A percentile compares a stretch with the other conserved stretches of the same genome.
phyloP scores from a whole-genome alignment of 2,888 invertebrate genomes.

The Eupithecia abbreviata region DNA sequence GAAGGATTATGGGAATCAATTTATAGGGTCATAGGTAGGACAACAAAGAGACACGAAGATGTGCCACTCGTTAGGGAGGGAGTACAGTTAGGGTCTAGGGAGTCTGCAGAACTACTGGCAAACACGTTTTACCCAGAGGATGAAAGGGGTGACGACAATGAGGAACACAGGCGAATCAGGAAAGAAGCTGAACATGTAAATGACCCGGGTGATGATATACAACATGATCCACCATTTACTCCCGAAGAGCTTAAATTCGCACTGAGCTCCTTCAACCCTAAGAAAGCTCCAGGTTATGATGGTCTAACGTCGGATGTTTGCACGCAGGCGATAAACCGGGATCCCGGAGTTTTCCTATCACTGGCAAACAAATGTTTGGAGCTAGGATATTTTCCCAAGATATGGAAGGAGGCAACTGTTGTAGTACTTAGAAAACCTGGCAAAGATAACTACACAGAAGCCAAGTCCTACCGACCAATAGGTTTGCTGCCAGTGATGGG shows the following conservation, averaged over 20 bases:
- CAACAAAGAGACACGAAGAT: conserved; percentile 19
- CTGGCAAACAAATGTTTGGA: conserved; percentile 39
- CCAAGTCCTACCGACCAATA: conserved; percentile 44
- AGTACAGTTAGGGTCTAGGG: neutral
- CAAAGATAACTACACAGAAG: conserved; percentile 17
- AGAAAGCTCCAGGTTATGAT: conserved; percentile 38
- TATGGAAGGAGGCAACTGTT: conserved; percentile 25
- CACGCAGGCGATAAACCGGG: conserved; percentile 34
- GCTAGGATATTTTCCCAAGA: conserved; percentile 34
- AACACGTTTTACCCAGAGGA: conserved; percentile 34
- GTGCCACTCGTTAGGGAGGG: conserved; percentile 1
- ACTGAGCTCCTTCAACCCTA: conserved; percentile 32
- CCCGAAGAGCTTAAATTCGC: neutral
- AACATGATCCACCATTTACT: conserved; percentile 39
- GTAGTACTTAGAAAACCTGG: conserved; percentile 12
- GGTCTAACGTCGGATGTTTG: conserved; percentile 24
- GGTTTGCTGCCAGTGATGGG: conserved; percentile 43
- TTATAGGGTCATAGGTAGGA: conserved; percentile 26
- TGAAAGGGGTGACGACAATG: neutral
- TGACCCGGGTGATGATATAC: neutral
- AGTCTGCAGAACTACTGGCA: conserved; percentile 21
- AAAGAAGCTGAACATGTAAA: conserved; percentile 19
- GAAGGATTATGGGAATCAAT: conserved; percentile 33
- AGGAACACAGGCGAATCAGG: conserved; percentile 20
- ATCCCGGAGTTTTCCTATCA: conserved; percentile 21